phyloP scores from a whole-genome alignment of 2,797 vertebrate genomes.

The Gymnoscopelus microlampas region DNA sequence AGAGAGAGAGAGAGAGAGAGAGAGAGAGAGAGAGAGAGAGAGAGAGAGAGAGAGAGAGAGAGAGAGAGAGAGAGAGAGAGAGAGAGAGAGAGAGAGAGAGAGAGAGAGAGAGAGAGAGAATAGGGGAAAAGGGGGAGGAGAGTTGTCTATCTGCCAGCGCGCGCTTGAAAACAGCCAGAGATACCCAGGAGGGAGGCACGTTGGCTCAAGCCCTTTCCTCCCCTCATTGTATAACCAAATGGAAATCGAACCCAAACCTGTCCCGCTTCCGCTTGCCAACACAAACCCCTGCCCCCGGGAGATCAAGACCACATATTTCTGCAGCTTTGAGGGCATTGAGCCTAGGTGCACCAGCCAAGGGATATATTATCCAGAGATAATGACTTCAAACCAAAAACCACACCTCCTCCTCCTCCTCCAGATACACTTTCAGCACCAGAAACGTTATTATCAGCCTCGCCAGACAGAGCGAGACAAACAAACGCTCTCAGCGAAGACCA shows the following conservation, averaged over 20 bases:
- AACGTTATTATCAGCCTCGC: no score
- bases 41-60: neutral
- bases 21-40: neutral
- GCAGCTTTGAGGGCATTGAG: neutral
- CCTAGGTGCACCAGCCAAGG: conserved; percentile 11
- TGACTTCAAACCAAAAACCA: neutral
- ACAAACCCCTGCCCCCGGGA: neutral
- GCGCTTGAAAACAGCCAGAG: conserved; percentile 44
- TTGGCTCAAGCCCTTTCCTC: conserved; percentile 47
- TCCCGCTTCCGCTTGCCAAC: conserved; percentile 29
- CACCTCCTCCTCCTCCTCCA: conserved; percentile 22
- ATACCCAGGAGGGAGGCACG: conserved; percentile 48
- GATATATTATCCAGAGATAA: conserved; percentile 6
- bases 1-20: neutral
- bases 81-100: neutral
- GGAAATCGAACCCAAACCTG: conserved; percentile 41
- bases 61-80: no score
- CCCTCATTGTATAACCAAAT: conserved; percentile 43
- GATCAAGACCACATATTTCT: neutral
- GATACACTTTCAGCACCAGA: neutral
- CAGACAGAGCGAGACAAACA: neutral
- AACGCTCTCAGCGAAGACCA: neutral
- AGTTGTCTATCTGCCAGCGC: conserved; percentile 47
- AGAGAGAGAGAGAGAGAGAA: neutral
- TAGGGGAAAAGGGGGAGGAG: conserved; percentile 46